Percentiles rank a stretch among this genome's conserved stretches.
phyloP scores from a whole-genome alignment of 2,113 vertebrate species.

The Mobula birostris region DNA sequence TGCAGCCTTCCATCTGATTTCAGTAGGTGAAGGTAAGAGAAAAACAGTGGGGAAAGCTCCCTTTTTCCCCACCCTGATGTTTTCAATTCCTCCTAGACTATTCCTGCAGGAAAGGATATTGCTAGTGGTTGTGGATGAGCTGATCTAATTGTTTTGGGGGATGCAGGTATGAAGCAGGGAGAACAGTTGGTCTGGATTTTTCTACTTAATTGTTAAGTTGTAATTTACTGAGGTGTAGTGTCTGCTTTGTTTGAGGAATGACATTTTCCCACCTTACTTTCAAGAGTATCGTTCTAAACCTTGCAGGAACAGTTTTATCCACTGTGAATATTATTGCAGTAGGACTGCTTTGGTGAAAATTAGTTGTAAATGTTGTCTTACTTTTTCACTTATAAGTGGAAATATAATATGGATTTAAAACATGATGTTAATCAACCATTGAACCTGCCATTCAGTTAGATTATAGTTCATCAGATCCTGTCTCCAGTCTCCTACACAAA shows the following conservation, averaged over 20 bases:
- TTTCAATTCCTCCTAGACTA: not conserved
- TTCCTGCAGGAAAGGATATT: not conserved
- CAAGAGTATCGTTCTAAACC: not conserved
- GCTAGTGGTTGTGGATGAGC: not conserved
- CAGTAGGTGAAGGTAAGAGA: not conserved
- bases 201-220: not conserved
- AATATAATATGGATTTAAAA: conserved; percentile 1
- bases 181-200: not conserved
- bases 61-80: not conserved
- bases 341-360: not conserved
- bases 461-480: too few relatives aligned
- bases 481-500: too few relatives aligned
- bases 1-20: not conserved
- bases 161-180: not conserved
- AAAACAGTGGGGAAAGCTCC: not conserved
- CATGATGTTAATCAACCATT: not conserved
- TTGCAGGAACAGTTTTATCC: not conserved
- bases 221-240: not conserved
- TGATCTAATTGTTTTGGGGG: not conserved
- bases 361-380: conserved; percentile 13
- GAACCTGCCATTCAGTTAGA: too few relatives aligned
- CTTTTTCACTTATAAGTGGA: not conserved
- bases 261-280: conserved; percentile 11
- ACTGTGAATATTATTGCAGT: not conserved
- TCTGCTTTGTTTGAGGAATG: not conserved